Conservation (phyloP, 2,888 invertebrate species). For the Crioceris asparagi region DNA sequence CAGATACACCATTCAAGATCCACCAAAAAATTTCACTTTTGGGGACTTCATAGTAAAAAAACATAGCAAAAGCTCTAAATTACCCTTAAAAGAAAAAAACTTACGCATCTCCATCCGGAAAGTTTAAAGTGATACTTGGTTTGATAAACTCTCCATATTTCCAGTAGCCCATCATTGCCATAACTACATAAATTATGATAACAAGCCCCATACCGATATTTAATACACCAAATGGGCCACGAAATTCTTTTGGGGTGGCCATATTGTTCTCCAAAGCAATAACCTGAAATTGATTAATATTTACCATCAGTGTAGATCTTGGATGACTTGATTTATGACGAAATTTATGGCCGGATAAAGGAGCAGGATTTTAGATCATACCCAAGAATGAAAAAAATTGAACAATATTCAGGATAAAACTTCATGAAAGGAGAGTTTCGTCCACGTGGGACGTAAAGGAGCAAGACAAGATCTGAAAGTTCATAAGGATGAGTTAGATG, state of each 20-base stretch:
- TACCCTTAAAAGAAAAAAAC: conserved; percentile 20
- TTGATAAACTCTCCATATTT: conserved; percentile 58
- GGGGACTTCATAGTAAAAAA: neutral
- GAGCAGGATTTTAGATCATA: too few relatives aligned
- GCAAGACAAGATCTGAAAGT: too few relatives aligned
- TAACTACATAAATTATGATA: conserved; percentile 60
- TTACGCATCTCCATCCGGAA: conserved; percentile 51
- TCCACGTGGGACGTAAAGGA: too few relatives aligned
- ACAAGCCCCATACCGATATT: conserved; percentile 74
- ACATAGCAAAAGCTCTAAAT: neutral
- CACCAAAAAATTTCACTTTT: neutral
- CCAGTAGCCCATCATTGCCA: conserved; percentile 79
- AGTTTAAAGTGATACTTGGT: conserved; percentile 74
- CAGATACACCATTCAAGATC: conserved; percentile 20
- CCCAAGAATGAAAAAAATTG: too few relatives aligned
- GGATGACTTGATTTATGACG: neutral
- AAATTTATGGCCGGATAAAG: too few relatives aligned
- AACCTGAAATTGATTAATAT: conserved; percentile 48
- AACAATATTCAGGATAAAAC: too few relatives aligned
- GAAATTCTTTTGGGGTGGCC: conserved; percentile 71
- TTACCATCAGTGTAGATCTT: neutral
- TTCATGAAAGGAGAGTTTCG: too few relatives aligned
- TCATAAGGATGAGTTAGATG: too few relatives aligned
- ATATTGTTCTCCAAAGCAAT: conserved; percentile 86
- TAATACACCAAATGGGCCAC: conserved; percentile 65